Percentiles rank a stretch among this genome's conserved stretches.
Evolutionary conservation across 2,113 vertebrate genomes (phyloP).

Genomic region (Micromys minutus): DNA sequence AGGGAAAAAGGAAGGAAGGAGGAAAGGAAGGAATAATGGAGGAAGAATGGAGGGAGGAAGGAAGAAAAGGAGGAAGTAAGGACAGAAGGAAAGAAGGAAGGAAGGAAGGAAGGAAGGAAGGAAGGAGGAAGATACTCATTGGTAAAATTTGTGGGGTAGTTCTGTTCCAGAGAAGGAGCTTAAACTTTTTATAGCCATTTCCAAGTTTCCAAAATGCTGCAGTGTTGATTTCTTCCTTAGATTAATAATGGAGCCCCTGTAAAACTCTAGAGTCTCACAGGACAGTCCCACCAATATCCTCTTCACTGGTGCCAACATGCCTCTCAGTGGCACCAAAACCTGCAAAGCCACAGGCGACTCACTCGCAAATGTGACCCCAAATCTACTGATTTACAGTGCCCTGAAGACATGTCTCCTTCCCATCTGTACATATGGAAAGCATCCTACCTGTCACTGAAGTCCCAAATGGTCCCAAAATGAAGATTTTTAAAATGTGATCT

Average conservation of each 20-base stretch:
- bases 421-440: background rate
- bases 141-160: background rate
- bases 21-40: accelerated
- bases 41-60: accelerated
- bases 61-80: accelerated
- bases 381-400: too few species aligned
- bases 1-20: accelerated
- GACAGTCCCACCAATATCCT: background rate
- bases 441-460: background rate
- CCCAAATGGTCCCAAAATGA: background rate
- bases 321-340: background rate
- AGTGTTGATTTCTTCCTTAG: background rate
- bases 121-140: background rate
- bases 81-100: background rate
- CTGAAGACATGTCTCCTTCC: accelerated
- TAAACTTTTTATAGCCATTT: too few species aligned
- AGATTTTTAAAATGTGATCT: background rate
- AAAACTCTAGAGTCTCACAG: background rate
- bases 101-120: accelerated
- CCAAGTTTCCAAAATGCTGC: background rate
- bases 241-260: background rate
- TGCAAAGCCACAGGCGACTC: background rate
- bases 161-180: background rate
- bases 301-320: too few species aligned
- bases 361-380: background rate